Evolutionary conservation across 1,140 invertebrate species (phyloP), one percentile per base, ranked within the genome.

Genomic region (Potamilus streckersoni): DNA sequence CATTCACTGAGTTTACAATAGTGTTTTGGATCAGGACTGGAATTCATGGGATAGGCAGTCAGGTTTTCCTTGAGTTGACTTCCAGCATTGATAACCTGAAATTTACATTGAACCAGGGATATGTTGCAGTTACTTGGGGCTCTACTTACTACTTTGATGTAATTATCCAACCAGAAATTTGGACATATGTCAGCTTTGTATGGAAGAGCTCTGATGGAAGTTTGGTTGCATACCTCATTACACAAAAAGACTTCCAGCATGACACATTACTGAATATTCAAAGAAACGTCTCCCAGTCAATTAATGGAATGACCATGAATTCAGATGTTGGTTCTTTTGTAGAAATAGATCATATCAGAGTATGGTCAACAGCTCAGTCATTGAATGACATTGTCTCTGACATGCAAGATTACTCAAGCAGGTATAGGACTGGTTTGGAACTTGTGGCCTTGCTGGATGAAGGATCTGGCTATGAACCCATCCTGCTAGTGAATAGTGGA

Each of bases 391-490:
- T 60, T 13, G 59, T 63, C 14, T 15, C 55, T 14, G 75, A 71
- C 49, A 77, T 71, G 69, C 58, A 72, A 23, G 57, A 57, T 1
- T 77, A 77, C 65, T 77, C 70, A 58, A 70, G 58, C n/a, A 31
- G 16, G 19, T 49, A 62, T 2, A 23, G 16, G 12, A 17, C 73
- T 16, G 60, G 59, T 49, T 59, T 77, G 61, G 27, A 72, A 61
- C n/a, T 73, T 17, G 64, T 61, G 16, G 58, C 73, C 27, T 49
- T 58, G 5, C 63, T 77, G 60, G 75, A 77, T 69, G 75, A 77
- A 63, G 75, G 75, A 19, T 68, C 60, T 56, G 75, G 75, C 19
- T 77, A 58, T 69, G 31, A 8, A 69, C 55, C 23, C 73, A 69
- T 20, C 61, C n/a, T n/a, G 56, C 69, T 17, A 60, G 23, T 58